Evolutionary conservation across 2,888 invertebrate species (phyloP), one percentile per base, ranked within the genome.

Genomic region (Erynnis tages): DNA sequence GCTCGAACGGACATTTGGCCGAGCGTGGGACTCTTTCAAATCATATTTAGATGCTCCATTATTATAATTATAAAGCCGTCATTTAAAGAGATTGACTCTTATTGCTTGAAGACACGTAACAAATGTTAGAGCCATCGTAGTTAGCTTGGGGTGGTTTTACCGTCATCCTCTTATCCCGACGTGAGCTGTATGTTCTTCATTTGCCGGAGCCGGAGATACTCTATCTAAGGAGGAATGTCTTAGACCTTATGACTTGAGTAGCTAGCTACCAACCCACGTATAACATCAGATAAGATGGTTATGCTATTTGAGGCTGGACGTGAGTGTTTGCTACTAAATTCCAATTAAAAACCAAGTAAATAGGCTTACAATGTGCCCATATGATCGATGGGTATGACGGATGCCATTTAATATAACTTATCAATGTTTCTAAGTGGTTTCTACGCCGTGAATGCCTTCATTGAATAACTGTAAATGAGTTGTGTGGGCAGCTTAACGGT

Each of bases 21-120:
- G 50, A 25, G 50, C 50, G 50, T 50, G 50, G 43, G 50, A 35
- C 27, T 27, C 14, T 8, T n/a, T 23, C 17, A 5, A 49, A 49
- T 41, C 25, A 25, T 19, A 49, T 41, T 48, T 27, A 37, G 32
- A 40, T 14, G 14, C 16, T 23, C 16, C 14, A 16, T 35, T 29
- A 38, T 29, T 19, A 19, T n/a, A 21, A n/a, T 38, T 23, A 30
- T n/a, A 30, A 19, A 21, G 11, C 27, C 35, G 29, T 47, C 21
- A 29, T 21, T 19, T n/a, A 19, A 13, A 35, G 16, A 27, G 7
- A 45, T 25, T 35, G 11, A 10, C 6, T 29, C 2, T 25, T 16
- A 34, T 6, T 11, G n/a, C 11, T 4, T 4, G 25, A 16, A 25
- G 16, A 11, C 34, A n/a, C 5, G 11, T 30, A 4, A 13, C 4